Percentiles rank a stretch among this genome's conserved stretches.
Conservation (phyloP, 2,113 vertebrate species). For the Elephas maximus region DNA sequence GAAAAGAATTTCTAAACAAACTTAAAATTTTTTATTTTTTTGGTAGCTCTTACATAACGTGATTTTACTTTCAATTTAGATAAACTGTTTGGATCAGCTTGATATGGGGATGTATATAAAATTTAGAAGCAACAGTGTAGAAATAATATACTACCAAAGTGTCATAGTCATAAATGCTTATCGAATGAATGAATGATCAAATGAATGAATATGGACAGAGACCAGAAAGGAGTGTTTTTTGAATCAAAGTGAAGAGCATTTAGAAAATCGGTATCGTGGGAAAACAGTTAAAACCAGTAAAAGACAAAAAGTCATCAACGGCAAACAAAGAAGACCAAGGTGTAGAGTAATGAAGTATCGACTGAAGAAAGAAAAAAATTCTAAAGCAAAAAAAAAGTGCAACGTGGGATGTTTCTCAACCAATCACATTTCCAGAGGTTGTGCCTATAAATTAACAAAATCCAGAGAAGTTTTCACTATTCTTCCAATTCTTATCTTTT, state of each 20-base stretch:
- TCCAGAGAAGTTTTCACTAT: not conserved
- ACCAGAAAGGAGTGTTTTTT: not conserved
- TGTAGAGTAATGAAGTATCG: not conserved
- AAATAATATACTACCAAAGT: not conserved
- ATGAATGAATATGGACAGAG: not conserved
- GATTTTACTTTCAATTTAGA: not conserved
- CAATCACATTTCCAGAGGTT: not conserved
- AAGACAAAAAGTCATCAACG: not conserved
- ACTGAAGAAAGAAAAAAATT: constrained; percentile 19
- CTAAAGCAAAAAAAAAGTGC: not conserved
- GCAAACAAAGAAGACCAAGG: not conserved
- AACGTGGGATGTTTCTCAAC: not conserved
- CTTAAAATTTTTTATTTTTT: not conserved
- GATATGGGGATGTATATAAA: not conserved
- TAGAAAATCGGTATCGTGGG: not conserved
- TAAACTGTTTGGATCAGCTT: not conserved
- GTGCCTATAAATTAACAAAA: not conserved
- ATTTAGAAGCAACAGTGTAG: not conserved
- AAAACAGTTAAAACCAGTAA: constrained; percentile 4
- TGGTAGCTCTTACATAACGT: not conserved
- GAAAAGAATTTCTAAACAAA: not conserved
- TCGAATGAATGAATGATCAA: not conserved
- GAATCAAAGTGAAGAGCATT: not conserved
- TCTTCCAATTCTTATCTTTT: not conserved
- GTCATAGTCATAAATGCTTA: not conserved